Conservation (phyloP, 2,113 vertebrate genomes). For the Telmatochromis bifrenatus region DNA sequence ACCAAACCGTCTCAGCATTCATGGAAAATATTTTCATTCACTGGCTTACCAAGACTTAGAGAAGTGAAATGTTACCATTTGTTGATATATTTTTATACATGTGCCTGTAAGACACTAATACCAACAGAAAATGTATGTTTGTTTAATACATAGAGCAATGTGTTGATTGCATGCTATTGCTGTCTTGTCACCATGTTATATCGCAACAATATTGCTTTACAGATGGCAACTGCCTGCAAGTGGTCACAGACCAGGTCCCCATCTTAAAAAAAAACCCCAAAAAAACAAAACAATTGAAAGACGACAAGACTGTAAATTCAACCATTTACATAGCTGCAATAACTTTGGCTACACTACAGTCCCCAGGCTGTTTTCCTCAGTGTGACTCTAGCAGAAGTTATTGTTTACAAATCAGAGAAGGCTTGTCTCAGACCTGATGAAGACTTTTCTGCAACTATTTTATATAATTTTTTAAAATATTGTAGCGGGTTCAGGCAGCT, state of each 20-base stretch:
- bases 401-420: not conserved
- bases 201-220: not conserved
- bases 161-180: not conserved
- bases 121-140: not conserved
- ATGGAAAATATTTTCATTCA: not conserved
- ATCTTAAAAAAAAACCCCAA: rapidly evolving
- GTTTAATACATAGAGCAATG: not conserved
- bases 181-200: not conserved
- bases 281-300: not conserved
- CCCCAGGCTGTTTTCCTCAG: not conserved
- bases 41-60: not conserved
- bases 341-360: not conserved
- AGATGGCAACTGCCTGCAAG: not conserved
- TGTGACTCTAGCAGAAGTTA: not conserved
- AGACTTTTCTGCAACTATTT: not conserved
- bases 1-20: not conserved
- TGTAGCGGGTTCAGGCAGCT: not conserved
- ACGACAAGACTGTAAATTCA: not conserved
- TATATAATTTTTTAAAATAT: not conserved
- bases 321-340: not conserved
- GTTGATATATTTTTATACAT: not conserved
- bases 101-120: not conserved
- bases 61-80: not conserved
- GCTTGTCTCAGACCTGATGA: not conserved
- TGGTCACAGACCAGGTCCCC: not conserved